phyloP scores from a whole-genome alignment of 1,140 invertebrate species.

The Telenomus remus region DNA sequence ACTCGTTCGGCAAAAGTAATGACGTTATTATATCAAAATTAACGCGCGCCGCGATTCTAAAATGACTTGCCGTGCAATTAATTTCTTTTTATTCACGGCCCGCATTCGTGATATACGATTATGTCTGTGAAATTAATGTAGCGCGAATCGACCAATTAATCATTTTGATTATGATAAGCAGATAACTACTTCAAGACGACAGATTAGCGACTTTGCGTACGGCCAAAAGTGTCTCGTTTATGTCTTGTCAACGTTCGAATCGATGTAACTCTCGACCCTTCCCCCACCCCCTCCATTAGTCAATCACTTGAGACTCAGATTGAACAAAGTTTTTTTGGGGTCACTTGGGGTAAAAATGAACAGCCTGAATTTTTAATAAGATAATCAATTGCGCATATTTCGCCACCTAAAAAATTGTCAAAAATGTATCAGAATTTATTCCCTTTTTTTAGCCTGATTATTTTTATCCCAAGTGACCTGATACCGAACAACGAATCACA shows the following conservation, averaged over 20 bases:
- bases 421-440: no score
- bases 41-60: constrained; percentile 22
- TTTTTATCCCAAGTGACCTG: no score
- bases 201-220: constrained; percentile 30
- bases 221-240: no score
- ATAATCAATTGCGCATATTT: constrained; percentile 28
- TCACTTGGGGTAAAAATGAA: no score
- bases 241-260: no score
- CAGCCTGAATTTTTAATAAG: no score
- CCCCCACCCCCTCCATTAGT: no score
- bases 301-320: no score
- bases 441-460: no score
- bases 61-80: constrained; percentile 32
- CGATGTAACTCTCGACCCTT: no score
- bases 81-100: constrained; percentile 34
- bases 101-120: constrained; percentile 38
- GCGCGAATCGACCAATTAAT: constrained; percentile 32
- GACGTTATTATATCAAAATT: constrained; percentile 35
- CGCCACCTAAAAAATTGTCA: constrained; percentile 16
- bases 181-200: constrained; percentile 27
- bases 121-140: constrained; percentile 25
- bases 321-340: no score
- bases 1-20: constrained; percentile 7
- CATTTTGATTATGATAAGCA: constrained; percentile 50
- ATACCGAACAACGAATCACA: constrained; percentile 28